These are phyloP conservation scores for Microplitis deprimator DNA, from an alignment of 2,888 invertebrate genomes.

Conservation along the genomic window DNA sequence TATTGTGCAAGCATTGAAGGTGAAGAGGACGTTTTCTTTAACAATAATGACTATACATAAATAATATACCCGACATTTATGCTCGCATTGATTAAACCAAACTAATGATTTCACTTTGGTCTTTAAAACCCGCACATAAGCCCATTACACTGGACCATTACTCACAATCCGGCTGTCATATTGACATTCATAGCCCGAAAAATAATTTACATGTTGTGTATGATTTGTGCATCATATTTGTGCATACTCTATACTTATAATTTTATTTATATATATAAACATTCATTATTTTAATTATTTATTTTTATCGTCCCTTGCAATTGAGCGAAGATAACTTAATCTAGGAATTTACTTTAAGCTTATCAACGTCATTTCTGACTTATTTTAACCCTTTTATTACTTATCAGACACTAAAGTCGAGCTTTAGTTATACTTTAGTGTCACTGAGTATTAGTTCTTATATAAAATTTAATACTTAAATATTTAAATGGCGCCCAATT, in stretches of 20 bases:
- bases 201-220: constrained; percentile 69
- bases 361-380: constrained; percentile 40
- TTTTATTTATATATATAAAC: constrained; percentile 3
- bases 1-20: constrained; percentile 49
- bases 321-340: neutral
- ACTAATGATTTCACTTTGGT: constrained; percentile 72
- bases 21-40: constrained; percentile 68
- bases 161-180: constrained; percentile 54
- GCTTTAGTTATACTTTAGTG: neutral
- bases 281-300: neutral
- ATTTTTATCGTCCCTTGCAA: constrained; percentile 21
- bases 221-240: constrained; percentile 22
- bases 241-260: neutral
- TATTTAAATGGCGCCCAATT: no score
- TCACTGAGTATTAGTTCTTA: neutral
- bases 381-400: constrained; percentile 69
- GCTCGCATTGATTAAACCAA: constrained; percentile 72
- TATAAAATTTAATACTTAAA: no score
- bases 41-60: constrained; percentile 68
- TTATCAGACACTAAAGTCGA: constrained; percentile 68
- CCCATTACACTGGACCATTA: constrained; percentile 33
- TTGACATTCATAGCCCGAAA: constrained; percentile 68
- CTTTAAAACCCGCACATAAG: constrained; percentile 52
- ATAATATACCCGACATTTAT: constrained; percentile 70
- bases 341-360: constrained; percentile 23